Base-by-base conservation (phyloP, 2,113 vertebrate genomes). In the Callocephalon fimbriatum region DNA sequence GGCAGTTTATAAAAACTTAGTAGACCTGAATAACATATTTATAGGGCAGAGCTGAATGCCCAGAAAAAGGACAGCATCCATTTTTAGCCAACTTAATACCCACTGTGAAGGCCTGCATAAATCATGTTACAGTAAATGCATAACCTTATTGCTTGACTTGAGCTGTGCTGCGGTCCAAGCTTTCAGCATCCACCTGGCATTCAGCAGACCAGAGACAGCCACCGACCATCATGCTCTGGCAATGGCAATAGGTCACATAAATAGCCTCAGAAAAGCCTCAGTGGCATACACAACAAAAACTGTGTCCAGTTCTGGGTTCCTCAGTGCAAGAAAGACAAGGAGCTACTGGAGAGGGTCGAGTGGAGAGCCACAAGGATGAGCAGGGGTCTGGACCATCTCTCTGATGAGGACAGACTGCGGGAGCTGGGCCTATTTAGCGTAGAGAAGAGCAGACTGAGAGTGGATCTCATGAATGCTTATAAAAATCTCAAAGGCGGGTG, bases 1-100 rank as follows among this genome's bases (percentile, higher is more conserved):
- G 68, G 44, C 62, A 87, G 54, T 74, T 93, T 88, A 88, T 59
- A 73, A 85, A 96, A 97, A 91, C 85, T 93, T 62, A 83, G 81
- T 37, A 75, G 58, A 97, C 67, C 40, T 92, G 86, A 85, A 87
- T 32, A 75, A 59, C 19, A 42, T 94, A 67, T 93, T 90, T 91
- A 71, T 79, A 72, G 14, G 32, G 75, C 42, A 96, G 73, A 91
- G 53, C 53, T 82, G 40, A 81, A 73, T 45, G 73, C 48, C 68
- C 82, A 82, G 56, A 66, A 88, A 96, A 97, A 87, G 54, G 73
- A 47, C 67, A 83, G 63, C 58, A 86, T 67, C 92, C 20, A 2
- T 71, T 90, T 77, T 94, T 83, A 80, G 92, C 76, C 51, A 67
- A 78, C 90, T 93, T 93, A 87, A 93, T 48, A 93, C 83, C 58